Conservation (phyloP, 2,113 vertebrate genomes). For the Carettochelys insculpta region DNA sequence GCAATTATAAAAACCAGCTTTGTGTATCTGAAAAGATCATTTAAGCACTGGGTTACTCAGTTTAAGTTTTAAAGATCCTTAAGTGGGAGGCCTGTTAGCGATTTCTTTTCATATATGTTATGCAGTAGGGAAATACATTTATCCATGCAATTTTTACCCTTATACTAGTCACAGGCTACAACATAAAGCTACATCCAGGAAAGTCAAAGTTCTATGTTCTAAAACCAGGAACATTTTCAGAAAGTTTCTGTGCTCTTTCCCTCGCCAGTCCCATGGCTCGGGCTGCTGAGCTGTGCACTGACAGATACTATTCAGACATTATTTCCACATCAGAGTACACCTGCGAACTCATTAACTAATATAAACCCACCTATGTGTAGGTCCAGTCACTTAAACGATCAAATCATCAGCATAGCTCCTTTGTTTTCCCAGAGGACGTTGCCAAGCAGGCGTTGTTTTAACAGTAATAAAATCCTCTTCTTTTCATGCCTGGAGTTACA, state of each 20-base stretch:
- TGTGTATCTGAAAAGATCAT: neutral
- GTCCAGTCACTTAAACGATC: too few species aligned
- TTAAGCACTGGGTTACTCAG: conserved; percentile 15
- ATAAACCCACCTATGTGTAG: neutral
- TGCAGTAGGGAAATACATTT: neutral
- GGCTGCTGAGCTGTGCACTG: too few species aligned
- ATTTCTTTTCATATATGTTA: conserved; percentile 38
- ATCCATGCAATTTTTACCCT: neutral
- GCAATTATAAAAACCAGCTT: neutral
- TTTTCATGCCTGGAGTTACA: accelerated
- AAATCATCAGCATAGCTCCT: too few species aligned
- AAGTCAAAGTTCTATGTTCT: neutral
- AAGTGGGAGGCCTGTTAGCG: neutral
- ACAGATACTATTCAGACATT: neutral
- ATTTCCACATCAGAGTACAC: conserved; percentile 11
- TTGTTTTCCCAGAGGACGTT: neutral
- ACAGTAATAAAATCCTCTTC: neutral
- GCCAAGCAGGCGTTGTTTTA: neutral
- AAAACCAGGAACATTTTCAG: neutral
- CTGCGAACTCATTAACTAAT: neutral
- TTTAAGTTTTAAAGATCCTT: conserved; percentile 26
- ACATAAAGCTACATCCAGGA: neutral
- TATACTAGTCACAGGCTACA: neutral
- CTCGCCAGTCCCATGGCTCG: too few species aligned
- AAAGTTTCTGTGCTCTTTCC: too few species aligned